Evolutionary conservation across 2,797 vertebrate species (phyloP).

Genomic region (Paguma larvata): DNA sequence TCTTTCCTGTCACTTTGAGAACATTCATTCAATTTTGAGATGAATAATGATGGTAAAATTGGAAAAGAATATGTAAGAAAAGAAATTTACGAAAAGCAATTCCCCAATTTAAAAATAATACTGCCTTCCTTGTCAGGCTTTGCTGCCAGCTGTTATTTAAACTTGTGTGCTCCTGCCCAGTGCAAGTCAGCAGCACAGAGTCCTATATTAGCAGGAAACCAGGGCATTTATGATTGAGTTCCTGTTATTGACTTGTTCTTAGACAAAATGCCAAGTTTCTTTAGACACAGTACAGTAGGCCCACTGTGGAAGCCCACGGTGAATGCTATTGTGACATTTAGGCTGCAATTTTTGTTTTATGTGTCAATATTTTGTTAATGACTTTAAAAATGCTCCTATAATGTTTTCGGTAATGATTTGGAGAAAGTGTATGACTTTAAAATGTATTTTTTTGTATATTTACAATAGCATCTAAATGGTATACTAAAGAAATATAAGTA

Average conservation of each 20-base stretch:
- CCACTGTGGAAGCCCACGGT: slow-evolving; percentile 78
- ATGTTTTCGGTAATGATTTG: slow-evolving; percentile 52
- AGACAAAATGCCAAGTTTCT: slow-evolving; percentile 90
- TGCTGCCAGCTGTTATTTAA: slow-evolving; percentile 87
- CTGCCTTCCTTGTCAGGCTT: slow-evolving; percentile 81
- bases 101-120: slow-evolving; percentile 72
- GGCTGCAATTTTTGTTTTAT: slow-evolving; percentile 61
- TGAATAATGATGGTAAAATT: slow-evolving; percentile 81
- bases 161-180: slow-evolving; percentile 83
- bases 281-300: slow-evolving; percentile 84
- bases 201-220: slow-evolving; percentile 91
- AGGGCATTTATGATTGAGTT: slow-evolving; percentile 95
- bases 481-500: neutral
- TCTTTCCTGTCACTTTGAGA: slow-evolving; percentile 75
- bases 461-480: slow-evolving; percentile 31
- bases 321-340: slow-evolving; percentile 71
- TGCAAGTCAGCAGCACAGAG: slow-evolving; percentile 88
- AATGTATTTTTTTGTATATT: slow-evolving; percentile 45
- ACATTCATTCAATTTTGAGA: slow-evolving; percentile 77
- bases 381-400: slow-evolving; percentile 30
- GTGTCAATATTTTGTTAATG: slow-evolving; percentile 57
- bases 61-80: slow-evolving; percentile 78
- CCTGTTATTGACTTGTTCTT: slow-evolving; percentile 95
- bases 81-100: slow-evolving; percentile 76
- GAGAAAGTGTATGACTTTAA: slow-evolving; percentile 50